Evolutionary conservation across 2,888 invertebrate species (phyloP).

Genomic region (Pachliopta kotzebuea): DNA sequence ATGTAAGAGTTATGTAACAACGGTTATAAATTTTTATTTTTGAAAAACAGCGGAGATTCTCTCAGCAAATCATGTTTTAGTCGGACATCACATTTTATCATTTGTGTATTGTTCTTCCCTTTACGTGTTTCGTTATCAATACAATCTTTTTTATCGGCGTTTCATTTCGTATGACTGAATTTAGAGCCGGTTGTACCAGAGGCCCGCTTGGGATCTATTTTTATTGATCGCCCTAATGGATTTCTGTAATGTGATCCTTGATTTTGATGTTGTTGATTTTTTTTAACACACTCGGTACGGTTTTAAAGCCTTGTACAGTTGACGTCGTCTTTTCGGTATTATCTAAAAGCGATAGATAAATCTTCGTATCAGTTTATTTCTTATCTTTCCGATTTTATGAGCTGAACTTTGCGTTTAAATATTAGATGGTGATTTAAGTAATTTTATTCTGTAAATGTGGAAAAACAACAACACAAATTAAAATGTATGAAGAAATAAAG

Average conservation of each 20-base stretch:
- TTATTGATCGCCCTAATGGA: slow-evolving; percentile 75
- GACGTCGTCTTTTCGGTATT: slow-evolving; percentile 48
- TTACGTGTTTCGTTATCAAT: slow-evolving; percentile 43
- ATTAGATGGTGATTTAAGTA: neutral
- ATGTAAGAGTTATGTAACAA: neutral
- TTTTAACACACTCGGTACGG: slow-evolving; percentile 51
- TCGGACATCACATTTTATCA: slow-evolving; percentile 19
- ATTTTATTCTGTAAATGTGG: neutral
- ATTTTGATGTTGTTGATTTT: slow-evolving; percentile 57
- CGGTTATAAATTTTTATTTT: neutral
- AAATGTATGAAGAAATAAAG: too few relatives aligned
- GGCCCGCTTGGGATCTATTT: slow-evolving; percentile 62
- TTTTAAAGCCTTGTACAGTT: slow-evolving; percentile 56
- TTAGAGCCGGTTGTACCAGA: slow-evolving; percentile 45
- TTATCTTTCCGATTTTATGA: slow-evolving; percentile 32
- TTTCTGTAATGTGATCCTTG: slow-evolving; percentile 76
- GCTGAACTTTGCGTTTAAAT: neutral
- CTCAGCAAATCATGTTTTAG: slow-evolving; percentile 22
- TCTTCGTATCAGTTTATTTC: slow-evolving; percentile 37
- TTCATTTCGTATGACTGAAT: slow-evolving; percentile 68
- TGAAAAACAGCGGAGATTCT: neutral
- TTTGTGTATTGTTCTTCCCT: slow-evolving; percentile 28
- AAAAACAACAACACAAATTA: too few relatives aligned
- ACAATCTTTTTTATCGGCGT: slow-evolving; percentile 39
- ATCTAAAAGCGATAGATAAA: slow-evolving; percentile 49